Evolutionary conservation across 1,140 invertebrate species (phyloP).

Genomic region (Formica exsecta): DNA sequence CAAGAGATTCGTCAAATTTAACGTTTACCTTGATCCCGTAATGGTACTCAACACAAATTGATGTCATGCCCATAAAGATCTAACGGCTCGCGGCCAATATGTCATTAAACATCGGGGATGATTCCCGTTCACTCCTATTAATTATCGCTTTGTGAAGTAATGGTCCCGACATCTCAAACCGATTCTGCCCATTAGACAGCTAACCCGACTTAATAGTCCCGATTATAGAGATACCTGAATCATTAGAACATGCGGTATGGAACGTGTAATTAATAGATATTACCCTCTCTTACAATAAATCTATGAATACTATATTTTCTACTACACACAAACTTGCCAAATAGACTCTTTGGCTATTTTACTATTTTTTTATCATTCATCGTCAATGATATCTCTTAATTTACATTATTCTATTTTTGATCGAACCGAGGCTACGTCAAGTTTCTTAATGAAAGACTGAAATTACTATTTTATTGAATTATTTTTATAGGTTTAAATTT

Average conservation of each 20-base stretch:
- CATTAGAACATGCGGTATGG: slow-evolving; percentile 43
- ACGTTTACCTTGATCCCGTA: slow-evolving; percentile 9
- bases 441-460: not conserved
- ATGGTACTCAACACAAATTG: not conserved
- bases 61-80: not conserved
- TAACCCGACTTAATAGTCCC: slow-evolving; percentile 57
- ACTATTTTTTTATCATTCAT: not conserved
- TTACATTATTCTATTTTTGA: not conserved
- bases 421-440: not conserved
- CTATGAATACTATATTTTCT: not conserved
- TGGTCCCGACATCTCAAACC: slow-evolving; percentile 55
- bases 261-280: slow-evolving; percentile 72
- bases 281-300: slow-evolving; percentile 28
- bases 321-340: not conserved
- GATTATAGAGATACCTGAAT: slow-evolving; percentile 54
- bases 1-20: not conserved
- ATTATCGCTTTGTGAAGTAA: slow-evolving; percentile 67
- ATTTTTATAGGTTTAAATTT: not conserved
- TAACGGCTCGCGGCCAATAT: slow-evolving; percentile 23
- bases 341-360: not conserved
- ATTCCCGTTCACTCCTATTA: slow-evolving; percentile 66
- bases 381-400: not conserved
- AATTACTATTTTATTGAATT: not conserved
- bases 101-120: slow-evolving; percentile 51
- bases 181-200: slow-evolving; percentile 52